Base-by-base conservation (phyloP, 2,113 vertebrate genomes). In the Myiopsitta monachus region DNA sequence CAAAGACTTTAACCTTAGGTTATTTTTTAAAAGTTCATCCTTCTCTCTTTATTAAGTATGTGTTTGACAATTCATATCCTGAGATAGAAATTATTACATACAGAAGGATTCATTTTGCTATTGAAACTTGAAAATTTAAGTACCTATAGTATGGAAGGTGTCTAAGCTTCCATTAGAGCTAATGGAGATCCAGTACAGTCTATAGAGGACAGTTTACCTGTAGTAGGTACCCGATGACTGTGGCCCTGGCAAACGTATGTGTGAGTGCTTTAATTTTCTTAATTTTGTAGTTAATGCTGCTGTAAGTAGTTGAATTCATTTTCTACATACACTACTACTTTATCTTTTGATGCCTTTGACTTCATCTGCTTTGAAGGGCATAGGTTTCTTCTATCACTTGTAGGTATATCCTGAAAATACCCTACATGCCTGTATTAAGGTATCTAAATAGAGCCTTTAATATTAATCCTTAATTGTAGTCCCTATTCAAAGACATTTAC, bases 151-250 rank as follows among this genome's bases (percentile, higher is more conserved):
- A 52, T 30, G 21, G 9, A 63, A 72, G 31, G n/a, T 33, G 17
- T 59, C 38, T 23, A 47, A 36, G 24, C 31, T 80, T 83, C 12
- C 14, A 15, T 63, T 54, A 59, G 23, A 70, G 49, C 46, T 24
- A 67, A 55, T 43, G 47, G 23, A 76, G 15, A 68, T 54, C 27
- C 41, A 64, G 21, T 49, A 52, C 6, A 70, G 11, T 47, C 51
- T 39, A 17, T 4, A 75, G 55, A 74, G 51, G 23, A 75, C 15
- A 28, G 26, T 18, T 64, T 18, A n/a, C 10, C 9, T 64, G 16
- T 26, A n/a, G 10, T 12, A 22, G 13, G 13, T 23, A 59, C 6
- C 15, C 0, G 0, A 11, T n/a, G 23, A 47, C 44, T 52, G 13
- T 15, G n/a, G 16, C 24, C 67, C 27, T 80, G 47, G 23, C 27